Percentiles rank a stretch among this genome's conserved stretches.
Evolutionary conservation across 2,797 vertebrate genomes (phyloP).

Genomic region (Calcarius lapponicus): DNA sequence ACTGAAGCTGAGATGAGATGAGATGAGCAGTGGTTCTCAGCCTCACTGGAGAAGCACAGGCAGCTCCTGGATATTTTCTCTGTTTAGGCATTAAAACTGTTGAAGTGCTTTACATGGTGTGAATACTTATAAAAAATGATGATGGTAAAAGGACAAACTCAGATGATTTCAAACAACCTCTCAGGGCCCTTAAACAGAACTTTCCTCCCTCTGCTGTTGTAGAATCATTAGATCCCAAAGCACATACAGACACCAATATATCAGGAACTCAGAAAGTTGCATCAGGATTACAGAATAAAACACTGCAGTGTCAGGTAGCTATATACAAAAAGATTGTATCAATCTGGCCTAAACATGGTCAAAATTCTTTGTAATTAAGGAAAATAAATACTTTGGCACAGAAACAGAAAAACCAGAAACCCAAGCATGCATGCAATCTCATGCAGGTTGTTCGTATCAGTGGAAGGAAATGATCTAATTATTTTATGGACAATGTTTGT

Average conservation of each 20-base stretch:
- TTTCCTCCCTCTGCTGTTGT: neutral
- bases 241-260: neutral
- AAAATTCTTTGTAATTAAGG: neutral
- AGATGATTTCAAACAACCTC: neutral
- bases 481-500: neutral
- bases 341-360: neutral
- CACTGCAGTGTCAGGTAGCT: neutral
- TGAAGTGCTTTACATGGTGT: neutral
- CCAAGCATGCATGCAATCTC: neutral
- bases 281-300: neutral
- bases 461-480: constrained; percentile 49
- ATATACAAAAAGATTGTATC: neutral
- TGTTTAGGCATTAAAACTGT: neutral
- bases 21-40: neutral
- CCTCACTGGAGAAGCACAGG: neutral
- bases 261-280: neutral
- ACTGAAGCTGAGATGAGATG: neutral
- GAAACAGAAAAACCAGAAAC: constrained; percentile 16
- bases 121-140: neutral
- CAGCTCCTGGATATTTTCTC: neutral
- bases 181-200: neutral
- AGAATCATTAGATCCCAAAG: neutral
- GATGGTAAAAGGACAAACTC: neutral
- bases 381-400: neutral
- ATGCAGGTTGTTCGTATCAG: neutral